These are phyloP conservation scores for Himalopsyche kuldschensis DNA, from an alignment of 2,888 invertebrate species.

Conservation along the genomic window DNA sequence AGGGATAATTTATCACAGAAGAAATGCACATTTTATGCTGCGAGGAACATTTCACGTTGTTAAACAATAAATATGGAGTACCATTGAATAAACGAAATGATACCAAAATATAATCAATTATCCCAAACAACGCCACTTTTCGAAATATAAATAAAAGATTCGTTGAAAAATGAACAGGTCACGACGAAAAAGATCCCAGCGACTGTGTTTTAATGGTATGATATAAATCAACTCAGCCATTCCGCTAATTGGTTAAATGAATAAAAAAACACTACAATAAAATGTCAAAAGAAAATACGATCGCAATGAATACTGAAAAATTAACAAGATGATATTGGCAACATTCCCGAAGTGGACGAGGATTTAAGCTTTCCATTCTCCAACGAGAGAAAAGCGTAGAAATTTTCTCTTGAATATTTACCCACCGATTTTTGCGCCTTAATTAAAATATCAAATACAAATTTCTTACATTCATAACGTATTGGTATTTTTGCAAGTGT, in stretches of 20 bases:
- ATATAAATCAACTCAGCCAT: slow-evolving; percentile 26
- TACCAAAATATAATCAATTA: slow-evolving; percentile 31
- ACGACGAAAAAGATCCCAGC: slow-evolving; percentile 4
- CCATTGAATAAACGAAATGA: slow-evolving; percentile 21
- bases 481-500: too few relatives aligned
- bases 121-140: slow-evolving; percentile 8
- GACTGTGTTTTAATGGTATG: slow-evolving; percentile 21
- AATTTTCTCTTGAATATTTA: too few relatives aligned
- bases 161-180: slow-evolving; percentile 25
- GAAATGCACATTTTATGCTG: slow-evolving; percentile 7
- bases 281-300: slow-evolving; percentile 1
- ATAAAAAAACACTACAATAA: slow-evolving; percentile 21
- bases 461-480: too few relatives aligned
- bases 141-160: slow-evolving; percentile 38
- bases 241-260: slow-evolving; percentile 34
- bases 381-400: not conserved
- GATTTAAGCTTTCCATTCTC: not conserved
- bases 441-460: too few relatives aligned
- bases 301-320: slow-evolving; percentile 42
- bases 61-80: slow-evolving; percentile 31
- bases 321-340: slow-evolving; percentile 56
- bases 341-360: slow-evolving; percentile 46
- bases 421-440: too few relatives aligned
- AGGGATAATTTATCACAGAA: not conserved
- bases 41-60: slow-evolving; percentile 17